Evolutionary conservation across 2,888 invertebrate species (phyloP).

Genomic region (Caenorhabditis macrosperma): DNA sequence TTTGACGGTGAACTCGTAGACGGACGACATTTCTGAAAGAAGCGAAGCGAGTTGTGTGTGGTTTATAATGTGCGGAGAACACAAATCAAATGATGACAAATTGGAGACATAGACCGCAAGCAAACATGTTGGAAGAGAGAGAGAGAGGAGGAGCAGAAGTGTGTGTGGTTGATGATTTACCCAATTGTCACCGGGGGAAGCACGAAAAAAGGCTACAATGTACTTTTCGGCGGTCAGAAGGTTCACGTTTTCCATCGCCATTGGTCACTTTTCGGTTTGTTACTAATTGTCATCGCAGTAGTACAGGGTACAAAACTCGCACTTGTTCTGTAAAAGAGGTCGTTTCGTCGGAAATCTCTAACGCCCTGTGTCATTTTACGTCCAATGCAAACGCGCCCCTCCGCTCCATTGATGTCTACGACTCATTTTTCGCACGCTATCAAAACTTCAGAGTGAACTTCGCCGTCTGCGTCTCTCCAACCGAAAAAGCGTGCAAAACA

Average conservation of each 20-base stretch:
- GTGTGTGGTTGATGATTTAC: not conserved
- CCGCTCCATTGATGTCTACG: no score
- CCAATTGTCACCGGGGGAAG: not conserved
- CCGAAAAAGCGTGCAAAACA: no score
- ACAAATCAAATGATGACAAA: constrained; percentile 39
- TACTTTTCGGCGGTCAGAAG: constrained; percentile 5
- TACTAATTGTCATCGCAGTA: constrained; percentile 5
- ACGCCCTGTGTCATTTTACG: no score
- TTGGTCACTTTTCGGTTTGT: not conserved
- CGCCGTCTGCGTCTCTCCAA: no score
- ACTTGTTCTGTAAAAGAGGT: no score
- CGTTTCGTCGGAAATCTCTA: no score
- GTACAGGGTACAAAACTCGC: no score
- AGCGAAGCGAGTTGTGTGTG: not conserved
- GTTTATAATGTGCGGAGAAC: constrained; percentile 18
- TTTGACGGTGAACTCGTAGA: constrained; percentile 81
- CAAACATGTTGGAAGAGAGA: not conserved
- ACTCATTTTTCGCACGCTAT: no score
- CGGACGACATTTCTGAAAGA: constrained; percentile 41
- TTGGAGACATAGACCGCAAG: constrained; percentile 16
- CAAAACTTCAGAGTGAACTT: no score
- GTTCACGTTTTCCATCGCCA: not conserved
- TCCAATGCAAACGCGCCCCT: no score
- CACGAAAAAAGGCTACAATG: constrained; percentile 8
- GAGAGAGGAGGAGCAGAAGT: not conserved